Conservation (phyloP, 2,113 vertebrate species). For the Chloebia gouldiae region DNA sequence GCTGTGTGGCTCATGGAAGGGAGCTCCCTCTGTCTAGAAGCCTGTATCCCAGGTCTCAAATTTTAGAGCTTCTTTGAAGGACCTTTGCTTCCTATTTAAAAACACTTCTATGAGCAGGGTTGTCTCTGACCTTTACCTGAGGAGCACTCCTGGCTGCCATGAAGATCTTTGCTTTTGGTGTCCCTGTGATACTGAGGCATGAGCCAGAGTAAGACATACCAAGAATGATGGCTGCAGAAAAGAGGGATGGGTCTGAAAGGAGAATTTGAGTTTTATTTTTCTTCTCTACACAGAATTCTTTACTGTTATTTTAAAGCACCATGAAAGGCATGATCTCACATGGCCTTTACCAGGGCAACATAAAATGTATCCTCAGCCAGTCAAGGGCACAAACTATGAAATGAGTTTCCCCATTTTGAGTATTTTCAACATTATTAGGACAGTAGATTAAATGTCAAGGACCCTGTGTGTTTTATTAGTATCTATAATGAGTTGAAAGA, state of each 20-base stretch:
- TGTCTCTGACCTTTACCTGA: background rate
- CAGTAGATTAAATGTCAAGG: constrained; percentile 32
- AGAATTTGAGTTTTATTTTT: background rate
- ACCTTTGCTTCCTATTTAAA: background rate
- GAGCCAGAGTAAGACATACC: background rate
- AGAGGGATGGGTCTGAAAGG: background rate
- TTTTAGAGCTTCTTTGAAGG: background rate
- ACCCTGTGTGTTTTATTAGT: background rate
- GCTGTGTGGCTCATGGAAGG: background rate
- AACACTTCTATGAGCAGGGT: background rate
- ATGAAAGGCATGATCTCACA: background rate
- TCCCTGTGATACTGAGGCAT: background rate
- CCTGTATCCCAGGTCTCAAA: background rate
- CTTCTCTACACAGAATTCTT: background rate
- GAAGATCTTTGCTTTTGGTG: background rate
- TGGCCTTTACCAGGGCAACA: background rate
- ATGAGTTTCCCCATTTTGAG: background rate
- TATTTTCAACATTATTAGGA: background rate
- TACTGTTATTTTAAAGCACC: background rate
- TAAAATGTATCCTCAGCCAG: background rate
- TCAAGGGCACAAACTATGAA: background rate
- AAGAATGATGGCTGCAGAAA: background rate
- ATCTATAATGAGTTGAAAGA: background rate
- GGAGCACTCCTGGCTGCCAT: background rate
- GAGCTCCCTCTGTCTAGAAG: background rate